Conservation (phyloP, 37 sponge, comb jelly and placozoan species). For the Chondrosia reniformis region DNA sequence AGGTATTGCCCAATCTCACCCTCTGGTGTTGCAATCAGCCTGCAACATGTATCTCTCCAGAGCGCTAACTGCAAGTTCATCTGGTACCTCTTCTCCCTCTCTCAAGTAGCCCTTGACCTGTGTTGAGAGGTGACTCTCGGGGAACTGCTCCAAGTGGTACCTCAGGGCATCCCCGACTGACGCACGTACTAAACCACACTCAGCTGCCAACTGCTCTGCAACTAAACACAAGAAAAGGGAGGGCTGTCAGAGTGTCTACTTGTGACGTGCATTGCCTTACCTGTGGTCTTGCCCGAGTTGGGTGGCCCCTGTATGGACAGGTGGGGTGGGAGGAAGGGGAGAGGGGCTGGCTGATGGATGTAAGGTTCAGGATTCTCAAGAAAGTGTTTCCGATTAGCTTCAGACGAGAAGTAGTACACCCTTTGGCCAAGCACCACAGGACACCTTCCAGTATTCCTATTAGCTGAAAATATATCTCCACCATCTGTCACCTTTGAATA, state of each 20-base stretch:
- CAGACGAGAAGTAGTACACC: slow-evolving; percentile 65
- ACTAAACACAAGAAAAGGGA: too few species aligned
- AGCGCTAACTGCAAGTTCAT: slow-evolving; percentile 81
- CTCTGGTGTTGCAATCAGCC: slow-evolving; percentile 81
- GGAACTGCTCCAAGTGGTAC: slow-evolving; percentile 59
- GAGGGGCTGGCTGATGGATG: slow-evolving; percentile 52
- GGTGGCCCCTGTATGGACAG: slow-evolving; percentile 90
- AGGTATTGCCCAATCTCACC: slow-evolving; percentile 41
- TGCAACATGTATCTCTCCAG: slow-evolving; percentile 77
- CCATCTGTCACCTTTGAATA: background rate
- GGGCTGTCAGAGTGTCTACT: background rate
- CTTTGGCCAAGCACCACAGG: slow-evolving; percentile 73
- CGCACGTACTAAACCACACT: slow-evolving; percentile 78
- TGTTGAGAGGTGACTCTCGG: slow-evolving; percentile 62
- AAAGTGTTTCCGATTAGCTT: slow-evolving; percentile 52
- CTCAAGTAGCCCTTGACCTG: slow-evolving; percentile 60
- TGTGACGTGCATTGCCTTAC: slow-evolving; percentile 23
- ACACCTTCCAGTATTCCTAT: slow-evolving; percentile 6
- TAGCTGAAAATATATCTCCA: slow-evolving; percentile 4
- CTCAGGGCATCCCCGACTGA: slow-evolving; percentile 87
- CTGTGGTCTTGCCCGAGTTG: slow-evolving; percentile 89
- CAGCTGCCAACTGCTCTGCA: slow-evolving; percentile 59
- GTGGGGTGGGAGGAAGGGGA: slow-evolving; percentile 59
- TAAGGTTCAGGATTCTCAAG: slow-evolving; percentile 72
- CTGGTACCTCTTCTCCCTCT: slow-evolving; percentile 83